phyloP scores from a whole-genome alignment of 2,797 vertebrate species.

The Cuniculus paca region DNA sequence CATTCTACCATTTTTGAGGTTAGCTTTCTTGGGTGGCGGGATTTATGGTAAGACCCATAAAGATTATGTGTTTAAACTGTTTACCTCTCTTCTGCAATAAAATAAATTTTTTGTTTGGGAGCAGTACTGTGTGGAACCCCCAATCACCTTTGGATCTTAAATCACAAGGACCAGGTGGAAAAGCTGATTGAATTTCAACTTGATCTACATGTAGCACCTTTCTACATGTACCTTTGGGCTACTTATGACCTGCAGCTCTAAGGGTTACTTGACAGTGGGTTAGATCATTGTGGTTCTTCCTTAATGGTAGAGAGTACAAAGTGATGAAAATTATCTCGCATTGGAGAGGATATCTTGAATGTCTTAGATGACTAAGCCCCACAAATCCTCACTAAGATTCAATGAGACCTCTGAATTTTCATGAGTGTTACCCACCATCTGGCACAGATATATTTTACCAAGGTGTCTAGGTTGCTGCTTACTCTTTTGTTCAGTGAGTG shows the following conservation, averaged over 20 bases:
- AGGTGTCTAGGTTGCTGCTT: neutral
- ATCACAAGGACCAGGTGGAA: neutral
- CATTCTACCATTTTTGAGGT: neutral
- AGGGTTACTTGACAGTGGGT: neutral
- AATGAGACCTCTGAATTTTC: neutral
- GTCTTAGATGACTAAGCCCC: neutral
- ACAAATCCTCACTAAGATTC: neutral
- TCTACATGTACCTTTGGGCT: neutral
- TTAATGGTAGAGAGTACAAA: neutral
- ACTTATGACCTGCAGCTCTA: neutral
- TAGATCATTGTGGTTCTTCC: neutral
- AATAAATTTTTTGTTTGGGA: conserved; percentile 20
- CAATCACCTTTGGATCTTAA: neutral
- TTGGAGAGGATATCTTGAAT: neutral
- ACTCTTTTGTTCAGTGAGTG: neutral
- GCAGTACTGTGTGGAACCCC: neutral
- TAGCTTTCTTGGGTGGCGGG: neutral
- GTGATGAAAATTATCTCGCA: neutral
- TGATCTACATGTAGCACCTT: neutral
- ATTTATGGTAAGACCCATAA: neutral
- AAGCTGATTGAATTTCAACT: neutral
- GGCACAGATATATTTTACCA: neutral
- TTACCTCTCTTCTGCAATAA: neutral
- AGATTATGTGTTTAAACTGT: neutral
- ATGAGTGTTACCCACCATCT: neutral